A percentile compares a stretch with the other conserved stretches of the same genome.
Evolutionary conservation across 2,797 vertebrate species (phyloP).

Genomic region (Lophotriccus pileatus): DNA sequence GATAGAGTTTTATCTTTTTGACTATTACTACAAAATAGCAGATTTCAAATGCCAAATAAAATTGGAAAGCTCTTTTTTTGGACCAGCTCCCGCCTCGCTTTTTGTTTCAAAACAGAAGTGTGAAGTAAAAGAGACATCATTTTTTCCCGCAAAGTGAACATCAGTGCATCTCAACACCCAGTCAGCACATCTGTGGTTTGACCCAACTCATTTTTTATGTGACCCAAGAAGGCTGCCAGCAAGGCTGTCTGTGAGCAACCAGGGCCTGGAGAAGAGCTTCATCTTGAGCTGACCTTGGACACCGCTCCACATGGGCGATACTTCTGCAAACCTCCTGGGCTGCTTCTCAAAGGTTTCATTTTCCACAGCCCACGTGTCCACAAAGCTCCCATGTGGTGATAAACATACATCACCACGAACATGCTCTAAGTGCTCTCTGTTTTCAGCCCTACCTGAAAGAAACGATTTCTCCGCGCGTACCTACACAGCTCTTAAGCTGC

Average conservation of each 20-base stretch:
- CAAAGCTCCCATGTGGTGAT: neutral
- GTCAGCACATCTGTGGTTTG: slow-evolving; percentile 62
- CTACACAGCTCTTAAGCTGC: neutral
- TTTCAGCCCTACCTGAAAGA: neutral
- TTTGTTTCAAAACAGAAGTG: slow-evolving; percentile 48
- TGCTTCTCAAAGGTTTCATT: neutral
- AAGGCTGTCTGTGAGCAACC: neutral
- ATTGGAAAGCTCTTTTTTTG: slow-evolving; percentile 21
- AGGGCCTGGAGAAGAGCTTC: neutral
- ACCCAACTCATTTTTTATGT: slow-evolving; percentile 50
- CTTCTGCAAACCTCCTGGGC: neutral
- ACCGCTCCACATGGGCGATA: rapidly evolving
- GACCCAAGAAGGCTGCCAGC: slow-evolving; percentile 30
- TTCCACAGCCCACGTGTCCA: neutral
- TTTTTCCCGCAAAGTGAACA: slow-evolving; percentile 52
- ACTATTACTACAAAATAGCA: neutral
- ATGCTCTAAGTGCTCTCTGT: neutral
- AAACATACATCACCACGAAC: neutral
- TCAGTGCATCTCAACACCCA: slow-evolving; percentile 46
- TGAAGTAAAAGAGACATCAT: slow-evolving; percentile 52
- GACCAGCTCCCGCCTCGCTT: neutral
- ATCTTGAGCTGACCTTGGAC: neutral
- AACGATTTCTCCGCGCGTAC: neutral
- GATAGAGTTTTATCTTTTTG: neutral
- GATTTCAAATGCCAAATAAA: slow-evolving; percentile 7